Evolutionary conservation across 2,888 invertebrate genomes (phyloP).

Genomic region (Temnothorax ravouxi): DNA sequence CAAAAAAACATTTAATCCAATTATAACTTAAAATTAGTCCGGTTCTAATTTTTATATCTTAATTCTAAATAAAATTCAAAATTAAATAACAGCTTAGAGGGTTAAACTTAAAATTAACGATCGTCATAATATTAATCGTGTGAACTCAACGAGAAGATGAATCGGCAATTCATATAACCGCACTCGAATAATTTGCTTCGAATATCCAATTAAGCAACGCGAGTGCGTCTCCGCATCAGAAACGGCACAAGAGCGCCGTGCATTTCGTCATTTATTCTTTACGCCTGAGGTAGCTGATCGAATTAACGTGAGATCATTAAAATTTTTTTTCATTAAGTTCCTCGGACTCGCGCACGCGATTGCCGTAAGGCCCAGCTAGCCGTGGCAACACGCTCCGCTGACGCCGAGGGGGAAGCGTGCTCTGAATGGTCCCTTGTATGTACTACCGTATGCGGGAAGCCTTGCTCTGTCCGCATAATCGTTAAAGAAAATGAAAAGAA

Average conservation of each 20-base stretch:
- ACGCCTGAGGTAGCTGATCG: conserved; percentile 48
- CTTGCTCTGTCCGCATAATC: conserved; percentile 25
- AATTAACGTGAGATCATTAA: conserved; percentile 53
- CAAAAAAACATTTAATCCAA: background rate
- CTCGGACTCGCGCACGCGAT: conserved; percentile 56
- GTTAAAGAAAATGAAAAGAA: background rate
- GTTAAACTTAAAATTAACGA: background rate
- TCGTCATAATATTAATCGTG: background rate
- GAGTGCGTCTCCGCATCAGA: background rate
- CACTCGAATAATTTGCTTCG: conserved; percentile 10
- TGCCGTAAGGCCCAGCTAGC: conserved; percentile 56
- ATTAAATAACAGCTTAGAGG: background rate
- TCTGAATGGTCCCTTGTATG: conserved; percentile 64
- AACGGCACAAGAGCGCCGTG: background rate
- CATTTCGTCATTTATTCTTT: conserved; percentile 32
- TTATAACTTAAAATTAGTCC: background rate
- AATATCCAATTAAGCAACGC: conserved; percentile 59
- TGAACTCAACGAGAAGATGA: background rate
- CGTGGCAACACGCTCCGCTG: conserved; percentile 52
- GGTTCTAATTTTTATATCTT: background rate
- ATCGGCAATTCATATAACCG: conserved; percentile 22
- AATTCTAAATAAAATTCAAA: background rate
- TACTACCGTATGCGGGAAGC: conserved; percentile 45
- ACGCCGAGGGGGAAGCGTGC: conserved; percentile 60
- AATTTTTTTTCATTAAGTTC: conserved; percentile 38